Base-by-base conservation (phyloP, 1,140 invertebrate genomes). In the Octopus bimaculoides region DNA sequence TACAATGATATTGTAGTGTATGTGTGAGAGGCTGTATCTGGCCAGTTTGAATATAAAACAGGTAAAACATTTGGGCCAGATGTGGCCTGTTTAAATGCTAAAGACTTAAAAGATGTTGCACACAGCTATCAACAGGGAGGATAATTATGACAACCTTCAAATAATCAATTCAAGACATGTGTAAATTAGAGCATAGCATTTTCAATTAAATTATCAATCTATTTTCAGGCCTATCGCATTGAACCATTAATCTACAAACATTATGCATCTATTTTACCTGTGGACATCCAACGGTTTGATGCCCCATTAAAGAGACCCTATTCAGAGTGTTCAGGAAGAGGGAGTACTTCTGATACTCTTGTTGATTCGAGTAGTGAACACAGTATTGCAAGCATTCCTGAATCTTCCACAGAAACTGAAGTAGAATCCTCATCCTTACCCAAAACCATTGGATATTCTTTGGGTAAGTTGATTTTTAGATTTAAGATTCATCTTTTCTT, bases 221-320 rank as follows among this genome's bases (percentile, higher is more conserved):
- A 41, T 9, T 61, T 82, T 10, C 84, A 91, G 90, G 91, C 91
- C 10, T 92, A 92, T 85, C 87, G 94, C 82, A 91, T 95, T 87
- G 94, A 95, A 87, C 94, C 94, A 71, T 89, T 95, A 52, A 89
- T 95, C 54, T 91, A 94, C 80, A 92, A 92, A 83, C 92, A 92
- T 78, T 95, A 94, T 83, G 90, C 91, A 61, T 92, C 92, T 85
- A 92, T 95, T 78, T 91, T 93, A 78, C 94, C 94, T 61, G 88
- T 95, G 78, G 89, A 92, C 54, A 93, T 95, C 81, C 92, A 93
- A 78, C 90, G 92, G 6, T 93, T 92, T 83, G 91, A 91, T 86
- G 86, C 91, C 75, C 83, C 90, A 71, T 89, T 91, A 61, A 91
- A 92, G 83, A 86, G 88, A 79, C 84, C 85, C 14, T 93, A 90